phyloP scores from a whole-genome alignment of 2,113 vertebrate species.

The Halcyon malimbica region DNA sequence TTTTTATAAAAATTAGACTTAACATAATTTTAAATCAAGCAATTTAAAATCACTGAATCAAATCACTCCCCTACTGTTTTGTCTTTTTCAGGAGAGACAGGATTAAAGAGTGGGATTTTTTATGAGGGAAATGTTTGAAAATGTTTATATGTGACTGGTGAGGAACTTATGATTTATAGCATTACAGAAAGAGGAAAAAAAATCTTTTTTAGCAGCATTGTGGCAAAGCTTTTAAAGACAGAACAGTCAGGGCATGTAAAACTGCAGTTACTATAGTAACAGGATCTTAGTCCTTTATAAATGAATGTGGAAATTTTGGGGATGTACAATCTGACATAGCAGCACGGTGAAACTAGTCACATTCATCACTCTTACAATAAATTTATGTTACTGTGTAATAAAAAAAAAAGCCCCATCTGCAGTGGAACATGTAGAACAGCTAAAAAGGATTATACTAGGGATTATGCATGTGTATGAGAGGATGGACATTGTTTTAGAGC shows the following conservation, averaged over 20 bases:
- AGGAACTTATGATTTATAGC: background rate
- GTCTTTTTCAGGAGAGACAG: background rate
- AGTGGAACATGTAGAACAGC: background rate
- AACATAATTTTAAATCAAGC: background rate
- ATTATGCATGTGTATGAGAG: background rate
- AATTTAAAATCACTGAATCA: constrained; percentile 12
- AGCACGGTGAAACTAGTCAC: background rate
- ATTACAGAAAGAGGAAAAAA: background rate
- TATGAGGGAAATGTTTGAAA: background rate
- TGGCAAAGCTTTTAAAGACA: constrained; percentile 45
- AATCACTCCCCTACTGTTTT: background rate
- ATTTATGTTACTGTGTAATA: background rate
- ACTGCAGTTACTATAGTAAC: constrained; percentile 62
- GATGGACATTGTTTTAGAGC: background rate
- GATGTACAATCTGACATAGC: background rate
- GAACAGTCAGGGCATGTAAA: constrained; percentile 13
- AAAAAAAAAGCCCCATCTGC: background rate
- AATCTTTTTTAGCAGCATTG: background rate
- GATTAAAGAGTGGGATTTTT: background rate
- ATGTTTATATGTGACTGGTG: background rate
- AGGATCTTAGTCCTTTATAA: constrained; percentile 25
- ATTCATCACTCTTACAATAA: background rate
- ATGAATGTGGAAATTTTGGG: constrained; percentile 23
- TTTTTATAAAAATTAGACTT: background rate
- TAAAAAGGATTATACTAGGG: background rate